Evolutionary conservation across 2,888 invertebrate species (phyloP), one percentile per base, ranked within the genome.

Genomic region (Lochmaea crataegi): DNA sequence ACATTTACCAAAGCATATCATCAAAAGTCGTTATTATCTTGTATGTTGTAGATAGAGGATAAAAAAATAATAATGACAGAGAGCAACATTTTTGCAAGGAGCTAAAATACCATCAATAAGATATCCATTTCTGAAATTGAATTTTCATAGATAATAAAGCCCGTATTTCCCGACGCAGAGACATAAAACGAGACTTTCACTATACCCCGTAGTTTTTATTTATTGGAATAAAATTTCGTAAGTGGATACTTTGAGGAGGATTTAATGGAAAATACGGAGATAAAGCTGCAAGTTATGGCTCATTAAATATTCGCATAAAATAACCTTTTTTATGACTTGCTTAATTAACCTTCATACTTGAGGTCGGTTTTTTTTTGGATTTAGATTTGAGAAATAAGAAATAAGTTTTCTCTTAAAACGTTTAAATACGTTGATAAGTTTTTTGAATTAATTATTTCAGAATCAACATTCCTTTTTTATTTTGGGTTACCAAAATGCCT

Each of bases 281-380:
- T 80, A 81, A 81, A 76, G 74, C 75, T 78, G 74, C 68, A 75
- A 76, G 78, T 79, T 79, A 81, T 78, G 73, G 75, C 74, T 80
- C 79, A 78, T 80, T 80, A 80, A 80, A 80, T 79, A 78, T 78
- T 78, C 78, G 72, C 80, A 78, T 80, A 80, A 80, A 80, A 74
- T 77, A 74, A 73, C 72, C 68, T 76, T 82, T 81, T 82, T 83
- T 83, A 78, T 77, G 74, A 74, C 73, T 75, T 76, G 65, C 73
- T 78, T 78, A 80, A 80, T 80, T 79, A 80, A 78, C 78, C 75
- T 75, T 72, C 73, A 75, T 76, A 75, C 75, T 79, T 75, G 73
- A 79, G 75, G 76, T 74, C 73, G 75, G n/a, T 76, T 78, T 72
- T 76, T 77, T 71, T 66, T 51, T n/a, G 51, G 66, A 32, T 53